Percentiles rank a stretch among this genome's conserved stretches.
phyloP scores from a whole-genome alignment of 2,113 vertebrate species.

The Rhombomys opimus region DNA sequence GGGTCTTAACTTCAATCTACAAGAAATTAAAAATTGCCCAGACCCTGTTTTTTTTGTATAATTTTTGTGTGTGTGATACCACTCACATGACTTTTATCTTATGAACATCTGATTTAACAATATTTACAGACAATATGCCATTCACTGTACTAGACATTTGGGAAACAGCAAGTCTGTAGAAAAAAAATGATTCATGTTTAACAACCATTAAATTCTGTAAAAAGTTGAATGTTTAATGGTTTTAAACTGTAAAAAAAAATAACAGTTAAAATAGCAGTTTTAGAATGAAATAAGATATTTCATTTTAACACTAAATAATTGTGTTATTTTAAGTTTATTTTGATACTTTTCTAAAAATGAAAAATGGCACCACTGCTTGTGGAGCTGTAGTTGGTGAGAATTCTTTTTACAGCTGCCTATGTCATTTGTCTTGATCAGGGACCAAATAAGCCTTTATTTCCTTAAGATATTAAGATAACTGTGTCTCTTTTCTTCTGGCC shows the following conservation, averaged over 20 bases:
- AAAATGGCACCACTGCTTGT: conserved; percentile 76
- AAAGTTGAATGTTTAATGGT: conserved; percentile 40
- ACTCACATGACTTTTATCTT: neutral
- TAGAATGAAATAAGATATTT: conserved; percentile 12
- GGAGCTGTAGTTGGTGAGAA: conserved; percentile 80
- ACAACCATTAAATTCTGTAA: neutral
- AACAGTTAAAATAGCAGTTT: conserved; percentile 1
- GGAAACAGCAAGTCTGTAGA: neutral
- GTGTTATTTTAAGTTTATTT: conserved; percentile 71
- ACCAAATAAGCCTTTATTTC: conserved; percentile 78
- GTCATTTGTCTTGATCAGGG: conserved; percentile 85
- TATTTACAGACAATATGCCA: neutral
- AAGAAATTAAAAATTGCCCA: neutral
- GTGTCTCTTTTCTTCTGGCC: conserved; percentile 50
- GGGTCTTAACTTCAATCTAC: neutral
- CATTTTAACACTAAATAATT: conserved; percentile 60
- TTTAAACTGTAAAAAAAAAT: conserved; percentile 43
- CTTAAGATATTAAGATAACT: conserved; percentile 73
- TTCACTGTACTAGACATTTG: neutral
- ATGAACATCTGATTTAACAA: neutral
- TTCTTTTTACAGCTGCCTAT: conserved; percentile 85
- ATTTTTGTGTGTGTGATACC: neutral
- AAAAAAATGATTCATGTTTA: conserved; percentile 38
- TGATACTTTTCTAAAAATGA: conserved; percentile 75
- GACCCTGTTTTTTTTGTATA: neutral